These are phyloP conservation scores for Lasioglossum villosulum DNA, from an alignment of 2,888 invertebrate genomes.

Conservation along the genomic window DNA sequence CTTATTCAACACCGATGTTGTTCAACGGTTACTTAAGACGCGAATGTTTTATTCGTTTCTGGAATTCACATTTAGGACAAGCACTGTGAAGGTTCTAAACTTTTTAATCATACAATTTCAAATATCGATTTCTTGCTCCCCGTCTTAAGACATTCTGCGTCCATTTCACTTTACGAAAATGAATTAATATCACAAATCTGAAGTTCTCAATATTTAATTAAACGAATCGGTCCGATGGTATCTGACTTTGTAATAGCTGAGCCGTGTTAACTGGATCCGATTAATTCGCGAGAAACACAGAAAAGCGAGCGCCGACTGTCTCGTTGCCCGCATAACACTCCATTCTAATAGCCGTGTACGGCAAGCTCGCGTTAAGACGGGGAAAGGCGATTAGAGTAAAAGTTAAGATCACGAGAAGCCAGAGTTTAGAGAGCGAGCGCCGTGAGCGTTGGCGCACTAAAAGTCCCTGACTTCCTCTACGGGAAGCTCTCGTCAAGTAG, in stretches of 20 bases:
- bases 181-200: too few species aligned
- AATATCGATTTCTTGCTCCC: too few species aligned
- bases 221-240: neutral
- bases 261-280: neutral
- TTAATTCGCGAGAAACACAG: neutral
- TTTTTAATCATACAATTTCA: too few species aligned
- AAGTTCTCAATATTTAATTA: neutral
- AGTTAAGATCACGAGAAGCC: conserved; percentile 52
- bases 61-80: too few species aligned
- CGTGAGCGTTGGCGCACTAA: conserved; percentile 40
- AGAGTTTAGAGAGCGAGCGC: conserved; percentile 11
- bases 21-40: too few species aligned
- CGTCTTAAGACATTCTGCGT: too few species aligned
- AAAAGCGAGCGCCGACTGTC: neutral
- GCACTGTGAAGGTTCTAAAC: too few species aligned
- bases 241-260: neutral
- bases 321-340: neutral
- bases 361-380: neutral
- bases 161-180: too few species aligned
- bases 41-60: too few species aligned
- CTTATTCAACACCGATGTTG: neutral
- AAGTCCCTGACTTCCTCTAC: conserved; percentile 38
- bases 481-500: conserved; percentile 50
- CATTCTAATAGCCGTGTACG: neutral
- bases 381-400: conserved; percentile 32